Percentiles rank a stretch among this genome's conserved stretches.
Evolutionary conservation across 2,888 invertebrate species (phyloP).

Genomic region (Drosophila colorata): DNA sequence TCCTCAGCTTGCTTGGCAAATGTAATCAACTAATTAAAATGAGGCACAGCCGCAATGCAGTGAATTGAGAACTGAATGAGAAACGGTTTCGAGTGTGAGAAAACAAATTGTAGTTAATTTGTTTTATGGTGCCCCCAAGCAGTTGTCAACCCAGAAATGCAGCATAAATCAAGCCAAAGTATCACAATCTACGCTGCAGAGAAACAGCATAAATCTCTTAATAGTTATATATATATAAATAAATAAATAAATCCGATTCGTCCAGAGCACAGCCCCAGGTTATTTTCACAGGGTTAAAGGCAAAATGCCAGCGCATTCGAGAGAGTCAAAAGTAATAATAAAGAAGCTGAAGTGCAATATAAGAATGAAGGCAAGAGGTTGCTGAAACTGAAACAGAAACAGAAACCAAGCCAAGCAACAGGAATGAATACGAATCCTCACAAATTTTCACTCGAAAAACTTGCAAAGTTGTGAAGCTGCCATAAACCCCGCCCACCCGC

Average conservation of each 20-base stretch:
- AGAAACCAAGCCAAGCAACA: constrained; percentile 41
- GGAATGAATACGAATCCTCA: constrained; percentile 46
- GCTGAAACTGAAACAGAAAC: constrained; percentile 13
- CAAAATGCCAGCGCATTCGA: constrained; percentile 43
- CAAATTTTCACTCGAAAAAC: constrained; percentile 70
- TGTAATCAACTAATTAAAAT: constrained; percentile 55
- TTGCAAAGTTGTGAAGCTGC: constrained; percentile 49
- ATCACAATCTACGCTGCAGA: not conserved
- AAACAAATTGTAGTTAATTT: constrained; percentile 41
- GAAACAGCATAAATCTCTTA: constrained; percentile 22
- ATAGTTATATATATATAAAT: not conserved
- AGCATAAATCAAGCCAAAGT: constrained; percentile 18
- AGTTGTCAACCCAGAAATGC: constrained; percentile 18
- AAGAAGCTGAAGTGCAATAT: constrained; percentile 37
- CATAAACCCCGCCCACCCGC: not conserved
- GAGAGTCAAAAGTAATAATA: constrained; percentile 63
- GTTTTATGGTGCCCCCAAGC: constrained; percentile 5
- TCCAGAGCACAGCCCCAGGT: not conserved
- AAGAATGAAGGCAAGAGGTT: constrained; percentile 20
- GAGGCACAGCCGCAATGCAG: constrained; percentile 37
- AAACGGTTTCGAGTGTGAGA: constrained; percentile 22
- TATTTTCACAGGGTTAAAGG: constrained; percentile 1
- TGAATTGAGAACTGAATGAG: constrained; percentile 10
- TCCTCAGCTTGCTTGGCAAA: not conserved
- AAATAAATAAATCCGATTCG: constrained; percentile 11